Conservation (phyloP, 2,888 invertebrate species). For the Cantharis rufa region DNA sequence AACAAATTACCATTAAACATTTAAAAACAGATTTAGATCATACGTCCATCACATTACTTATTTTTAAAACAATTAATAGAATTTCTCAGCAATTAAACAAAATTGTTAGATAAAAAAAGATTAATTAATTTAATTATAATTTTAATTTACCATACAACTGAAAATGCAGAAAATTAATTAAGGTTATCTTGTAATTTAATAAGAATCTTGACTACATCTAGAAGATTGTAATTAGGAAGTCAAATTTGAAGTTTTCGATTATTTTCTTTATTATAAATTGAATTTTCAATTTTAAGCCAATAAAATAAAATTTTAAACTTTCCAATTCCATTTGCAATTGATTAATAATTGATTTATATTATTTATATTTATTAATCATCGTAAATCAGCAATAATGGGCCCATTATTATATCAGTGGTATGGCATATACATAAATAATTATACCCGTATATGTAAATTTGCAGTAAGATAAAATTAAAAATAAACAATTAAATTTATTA, state of each 20-base stretch:
- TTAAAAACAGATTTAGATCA: constrained; percentile 22
- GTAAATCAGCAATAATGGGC: constrained; percentile 33
- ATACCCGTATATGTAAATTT: constrained; percentile 40
- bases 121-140: constrained; percentile 3
- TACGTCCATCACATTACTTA: constrained; percentile 14
- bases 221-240: neutral
- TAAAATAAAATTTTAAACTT: neutral
- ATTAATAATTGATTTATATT: constrained; percentile 11
- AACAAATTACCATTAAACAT: neutral
- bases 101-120: constrained; percentile 7
- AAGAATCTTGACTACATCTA: neutral
- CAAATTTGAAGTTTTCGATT: neutral
- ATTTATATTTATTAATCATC: constrained; percentile 22
- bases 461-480: neutral
- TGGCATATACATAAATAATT: constrained; percentile 32
- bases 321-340: too few relatives aligned
- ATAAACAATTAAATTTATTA: neutral
- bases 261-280: neutral
- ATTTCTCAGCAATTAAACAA: constrained; percentile 14
- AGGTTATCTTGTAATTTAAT: constrained; percentile 7
- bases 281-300: neutral
- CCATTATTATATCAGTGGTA: constrained; percentile 14
- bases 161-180: constrained; percentile 4
- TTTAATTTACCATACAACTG: neutral
- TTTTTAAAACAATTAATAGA: constrained; percentile 18